phyloP scores from a whole-genome alignment of 2,888 invertebrate genomes.

The Sphaerophoria taeniata region DNA sequence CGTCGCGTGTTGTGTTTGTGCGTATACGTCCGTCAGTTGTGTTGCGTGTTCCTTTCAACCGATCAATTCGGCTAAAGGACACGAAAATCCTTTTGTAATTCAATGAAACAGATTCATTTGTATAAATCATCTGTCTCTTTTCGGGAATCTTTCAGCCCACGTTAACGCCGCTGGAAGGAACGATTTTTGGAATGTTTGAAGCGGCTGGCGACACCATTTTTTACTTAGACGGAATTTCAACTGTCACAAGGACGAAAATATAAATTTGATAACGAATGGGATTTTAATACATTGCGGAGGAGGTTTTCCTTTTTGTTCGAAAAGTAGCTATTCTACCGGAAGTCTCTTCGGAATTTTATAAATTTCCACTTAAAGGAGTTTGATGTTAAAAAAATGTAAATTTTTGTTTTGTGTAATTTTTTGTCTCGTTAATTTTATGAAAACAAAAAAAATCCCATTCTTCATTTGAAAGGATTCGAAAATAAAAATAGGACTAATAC shows the following conservation, averaged over 20 bases:
- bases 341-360: not conserved
- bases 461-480: no score
- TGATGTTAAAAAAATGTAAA: no score
- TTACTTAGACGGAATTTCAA: not conserved
- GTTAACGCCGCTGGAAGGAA: no score
- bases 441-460: no score
- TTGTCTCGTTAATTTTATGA: no score
- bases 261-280: not conserved
- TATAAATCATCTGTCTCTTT: conserved; percentile 19
- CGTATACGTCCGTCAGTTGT: not conserved
- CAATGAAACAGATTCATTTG: conserved; percentile 44
- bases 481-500: no score
- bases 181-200: no score
- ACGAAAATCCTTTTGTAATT: conserved; percentile 52
- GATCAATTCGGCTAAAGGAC: conserved; percentile 17
- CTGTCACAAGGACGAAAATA: not conserved
- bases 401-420: no score
- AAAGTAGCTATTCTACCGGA: not conserved
- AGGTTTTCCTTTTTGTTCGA: not conserved
- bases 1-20: not conserved
- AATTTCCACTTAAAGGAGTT: not conserved
- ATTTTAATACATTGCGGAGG: not conserved
- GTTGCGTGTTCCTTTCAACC: not conserved
- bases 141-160: no score
- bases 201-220: conserved; percentile 2